These are phyloP conservation scores for Chlorocebus sabaeus DNA, from an alignment of 2,113 vertebrate species.

Conservation along the genomic window DNA sequence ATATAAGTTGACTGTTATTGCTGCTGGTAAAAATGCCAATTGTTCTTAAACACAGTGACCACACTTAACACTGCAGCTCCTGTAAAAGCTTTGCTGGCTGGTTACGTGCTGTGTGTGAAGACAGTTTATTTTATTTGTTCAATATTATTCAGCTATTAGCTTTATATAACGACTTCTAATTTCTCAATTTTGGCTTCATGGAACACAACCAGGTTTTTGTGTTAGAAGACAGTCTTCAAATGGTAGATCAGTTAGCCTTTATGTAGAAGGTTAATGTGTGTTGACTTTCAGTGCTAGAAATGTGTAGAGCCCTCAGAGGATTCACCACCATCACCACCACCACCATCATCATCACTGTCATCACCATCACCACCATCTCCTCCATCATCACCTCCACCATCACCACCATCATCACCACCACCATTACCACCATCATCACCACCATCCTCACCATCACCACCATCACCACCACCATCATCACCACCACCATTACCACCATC, in stretches of 20 bases:
- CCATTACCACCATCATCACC: accelerated
- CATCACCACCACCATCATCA: no score
- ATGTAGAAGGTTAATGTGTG: background rate
- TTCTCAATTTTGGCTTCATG: background rate
- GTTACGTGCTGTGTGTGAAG: background rate
- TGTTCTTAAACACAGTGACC: background rate
- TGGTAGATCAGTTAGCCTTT: background rate
- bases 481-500: accelerated
- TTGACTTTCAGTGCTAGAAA: background rate
- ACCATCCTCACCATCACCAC: no score
- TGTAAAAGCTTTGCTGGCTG: no score
- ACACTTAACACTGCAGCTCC: background rate
- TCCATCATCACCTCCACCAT: no score
- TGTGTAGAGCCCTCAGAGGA: background rate
- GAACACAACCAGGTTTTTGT: background rate
- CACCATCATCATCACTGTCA: no score
- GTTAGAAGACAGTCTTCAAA: background rate
- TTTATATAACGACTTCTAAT: background rate
- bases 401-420: no score
- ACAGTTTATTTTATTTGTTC: background rate
- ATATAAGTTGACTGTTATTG: background rate
- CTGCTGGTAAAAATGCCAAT: background rate
- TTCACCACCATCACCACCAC: background rate
- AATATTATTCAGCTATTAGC: background rate
- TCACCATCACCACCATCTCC: no score